Percentiles rank a stretch among this genome's conserved stretches.
Conservation (phyloP, 2,113 vertebrate species). For the Seriola dumerili region DNA sequence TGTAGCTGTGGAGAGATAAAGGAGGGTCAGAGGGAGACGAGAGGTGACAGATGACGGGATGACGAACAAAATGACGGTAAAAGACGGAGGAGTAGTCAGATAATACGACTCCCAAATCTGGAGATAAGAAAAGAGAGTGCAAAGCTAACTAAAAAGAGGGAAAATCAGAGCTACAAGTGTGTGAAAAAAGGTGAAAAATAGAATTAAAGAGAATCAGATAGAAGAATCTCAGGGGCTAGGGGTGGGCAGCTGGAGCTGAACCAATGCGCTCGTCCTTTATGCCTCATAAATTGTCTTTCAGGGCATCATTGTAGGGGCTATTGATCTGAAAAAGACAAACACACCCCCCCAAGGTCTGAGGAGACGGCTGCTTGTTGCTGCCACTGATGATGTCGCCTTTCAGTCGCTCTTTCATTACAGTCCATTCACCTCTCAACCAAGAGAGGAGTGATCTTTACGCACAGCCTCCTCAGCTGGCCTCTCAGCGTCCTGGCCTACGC, state of each 20-base stretch:
- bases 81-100: slow-evolving; percentile 31
- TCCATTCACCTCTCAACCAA: slow-evolving; percentile 27
- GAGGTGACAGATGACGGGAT: slow-evolving; percentile 5
- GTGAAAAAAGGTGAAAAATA: slow-evolving; percentile 27
- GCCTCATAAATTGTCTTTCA: slow-evolving; percentile 80
- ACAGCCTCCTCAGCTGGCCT: slow-evolving; percentile 9
- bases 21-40: slow-evolving; percentile 20
- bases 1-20: slow-evolving; percentile 39
- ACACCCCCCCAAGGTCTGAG: slow-evolving; percentile 55
- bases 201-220: slow-evolving; percentile 24
- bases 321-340: slow-evolving; percentile 82
- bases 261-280: slow-evolving; percentile 73
- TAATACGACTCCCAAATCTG: slow-evolving; percentile 29
- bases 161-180: slow-evolving; percentile 34
- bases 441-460: slow-evolving; percentile 7
- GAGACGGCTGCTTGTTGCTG: slow-evolving; percentile 44
- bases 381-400: slow-evolving; percentile 48
- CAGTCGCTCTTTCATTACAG: slow-evolving; percentile 40
- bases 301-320: slow-evolving; percentile 68
- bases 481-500: slow-evolving; percentile 32
- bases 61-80: background rate
- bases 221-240: slow-evolving; percentile 21
- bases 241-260: slow-evolving; percentile 46
- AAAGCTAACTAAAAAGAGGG: slow-evolving; percentile 36
- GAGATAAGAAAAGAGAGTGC: slow-evolving; percentile 29